Base-by-base conservation (phyloP, 2,797 vertebrate species). In the Notoglanidium macrostoma region DNA sequence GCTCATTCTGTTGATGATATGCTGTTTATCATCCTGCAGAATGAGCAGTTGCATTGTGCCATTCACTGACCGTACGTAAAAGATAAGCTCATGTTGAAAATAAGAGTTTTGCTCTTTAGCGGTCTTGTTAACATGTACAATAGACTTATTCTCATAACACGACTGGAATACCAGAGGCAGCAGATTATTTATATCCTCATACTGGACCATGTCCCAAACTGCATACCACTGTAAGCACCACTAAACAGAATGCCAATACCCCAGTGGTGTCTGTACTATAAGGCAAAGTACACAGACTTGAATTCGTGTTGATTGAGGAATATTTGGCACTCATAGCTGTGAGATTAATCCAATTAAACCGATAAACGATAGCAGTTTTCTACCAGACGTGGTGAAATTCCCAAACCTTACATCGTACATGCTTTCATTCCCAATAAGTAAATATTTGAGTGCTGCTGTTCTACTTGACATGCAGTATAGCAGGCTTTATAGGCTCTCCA, bases 121-220 rank as follows among this genome's bases (percentile, higher is more conserved):
- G 21, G 70, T 46, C 70, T 12, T 11, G 11, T 73, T 46, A 73
- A 72, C 12, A 68, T 26, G 70, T 1, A 73, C 70, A 26, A 73
- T 73, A 12, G 46, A 46, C 9, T 26, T 73, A 46, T 73, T 73
- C 70, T 73, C 70, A 12, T 1, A 73, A 46, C 21, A 46, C 70
- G 23, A 46, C 70, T 73, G 21, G 40, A 73, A 46, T 26, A 11
- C 70, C 70, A 73, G 17, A 46, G 70, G 70, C 70, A 46, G 81
- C 81, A 67, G 72, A 74, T 87, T 77, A 63, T 84, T 61, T 68
- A 87, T 77, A 77, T 83, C 59, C 51, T 55, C 81, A 23, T 54
- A 49, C 73, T 73, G 70, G 70, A 73, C 10, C 70, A 73, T 46
- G 23, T 46, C 40, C 70, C 70, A 46, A 73, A 73, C 12, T 73